These are phyloP conservation scores for Synanthedon andrenaeformis DNA, from an alignment of 2,888 invertebrate species.

Conservation along the genomic window DNA sequence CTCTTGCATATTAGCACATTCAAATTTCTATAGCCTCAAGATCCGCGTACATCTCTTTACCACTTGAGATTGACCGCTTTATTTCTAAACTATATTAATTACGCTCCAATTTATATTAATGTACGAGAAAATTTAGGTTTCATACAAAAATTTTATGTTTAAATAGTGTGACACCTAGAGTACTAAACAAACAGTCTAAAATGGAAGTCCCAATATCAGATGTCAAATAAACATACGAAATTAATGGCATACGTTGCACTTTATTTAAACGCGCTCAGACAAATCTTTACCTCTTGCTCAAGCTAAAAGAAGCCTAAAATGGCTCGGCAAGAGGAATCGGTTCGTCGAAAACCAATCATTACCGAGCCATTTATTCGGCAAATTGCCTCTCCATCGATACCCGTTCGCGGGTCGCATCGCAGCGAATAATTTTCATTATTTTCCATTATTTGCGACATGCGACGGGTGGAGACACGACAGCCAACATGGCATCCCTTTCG, in stretches of 20 bases:
- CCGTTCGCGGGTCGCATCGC: slow-evolving; percentile 34
- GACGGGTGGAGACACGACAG: slow-evolving; percentile 10
- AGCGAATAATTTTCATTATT: slow-evolving; percentile 48
- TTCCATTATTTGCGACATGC: slow-evolving; percentile 24
- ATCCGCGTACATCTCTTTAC: no score
- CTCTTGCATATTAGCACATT: no score
- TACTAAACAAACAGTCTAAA: not conserved
- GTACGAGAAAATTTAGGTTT: no score
- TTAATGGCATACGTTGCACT: not conserved
- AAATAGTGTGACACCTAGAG: not conserved
- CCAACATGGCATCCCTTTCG: slow-evolving; percentile 10
- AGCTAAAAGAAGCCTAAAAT: not conserved
- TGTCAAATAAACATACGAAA: not conserved
- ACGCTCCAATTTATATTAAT: no score
- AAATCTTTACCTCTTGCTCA: not conserved
- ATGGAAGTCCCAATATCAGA: not conserved
- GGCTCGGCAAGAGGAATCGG: not conserved
- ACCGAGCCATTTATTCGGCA: slow-evolving; percentile 40
- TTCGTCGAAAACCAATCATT: slow-evolving; percentile 15
- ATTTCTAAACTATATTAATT: no score
- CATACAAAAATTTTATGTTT: no score
- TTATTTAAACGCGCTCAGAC: not conserved
- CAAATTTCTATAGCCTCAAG: no score
- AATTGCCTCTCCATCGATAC: slow-evolving; percentile 51
- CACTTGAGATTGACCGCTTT: no score